A percentile compares a stretch with the other conserved stretches of the same genome.
phyloP scores from a whole-genome alignment of 2,797 vertebrate genomes.

The Jordanella pulchra region DNA sequence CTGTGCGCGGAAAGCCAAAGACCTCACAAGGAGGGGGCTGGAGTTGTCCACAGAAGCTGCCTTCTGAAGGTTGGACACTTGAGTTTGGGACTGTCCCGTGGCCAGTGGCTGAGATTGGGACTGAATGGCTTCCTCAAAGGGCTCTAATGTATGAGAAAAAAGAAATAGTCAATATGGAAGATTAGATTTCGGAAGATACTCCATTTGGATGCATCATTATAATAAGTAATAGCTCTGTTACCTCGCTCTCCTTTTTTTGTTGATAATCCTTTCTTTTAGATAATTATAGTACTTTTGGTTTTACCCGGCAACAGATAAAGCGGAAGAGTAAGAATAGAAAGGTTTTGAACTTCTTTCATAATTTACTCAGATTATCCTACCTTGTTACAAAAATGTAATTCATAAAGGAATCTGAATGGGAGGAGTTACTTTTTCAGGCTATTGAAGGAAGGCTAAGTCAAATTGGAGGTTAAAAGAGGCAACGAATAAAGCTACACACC shows the following conservation, averaged over 20 bases:
- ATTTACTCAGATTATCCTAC: neutral
- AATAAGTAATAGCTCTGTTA: neutral
- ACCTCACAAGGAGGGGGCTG: slow-evolving; percentile 85
- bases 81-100: slow-evolving; percentile 62
- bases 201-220: neutral
- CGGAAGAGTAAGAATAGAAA: no score
- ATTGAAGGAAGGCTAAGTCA: slow-evolving; percentile 14
- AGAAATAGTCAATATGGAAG: neutral
- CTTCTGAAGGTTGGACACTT: slow-evolving; percentile 81
- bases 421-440: neutral
- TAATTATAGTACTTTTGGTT: no score
- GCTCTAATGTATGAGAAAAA: slow-evolving; percentile 77
- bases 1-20: slow-evolving; percentile 77
- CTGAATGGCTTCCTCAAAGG: slow-evolving; percentile 94
- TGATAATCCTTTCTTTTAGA: no score
- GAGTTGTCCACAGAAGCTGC: slow-evolving; percentile 83
- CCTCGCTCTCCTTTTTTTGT: no score
- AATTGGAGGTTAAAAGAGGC: slow-evolving; percentile 27
- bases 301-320: no score
- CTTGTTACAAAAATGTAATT: neutral
- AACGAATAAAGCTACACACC: slow-evolving; percentile 14
- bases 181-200: neutral
- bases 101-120: slow-evolving; percentile 82
- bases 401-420: neutral
- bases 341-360: neutral